A percentile compares a stretch with the other conserved stretches of the same genome.
phyloP scores from a whole-genome alignment of 30 jellyfish, hydroid and myxozoan species.

The Clytia hemisphaerica region DNA sequence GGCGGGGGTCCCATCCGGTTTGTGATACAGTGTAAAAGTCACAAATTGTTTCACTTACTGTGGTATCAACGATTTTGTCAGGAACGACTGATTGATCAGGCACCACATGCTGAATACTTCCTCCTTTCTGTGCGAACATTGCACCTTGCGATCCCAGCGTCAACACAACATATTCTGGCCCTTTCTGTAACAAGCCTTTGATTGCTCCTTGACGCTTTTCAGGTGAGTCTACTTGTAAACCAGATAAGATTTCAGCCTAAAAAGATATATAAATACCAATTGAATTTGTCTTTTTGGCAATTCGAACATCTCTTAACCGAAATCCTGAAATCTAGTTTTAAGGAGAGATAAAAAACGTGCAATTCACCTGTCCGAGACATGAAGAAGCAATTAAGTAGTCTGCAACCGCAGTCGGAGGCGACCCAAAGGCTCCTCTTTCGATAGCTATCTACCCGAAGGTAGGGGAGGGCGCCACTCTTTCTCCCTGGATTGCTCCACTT shows the following conservation, averaged over 20 bases:
- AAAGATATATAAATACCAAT: background rate
- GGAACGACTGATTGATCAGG: constrained; percentile 19
- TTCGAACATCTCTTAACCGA: background rate
- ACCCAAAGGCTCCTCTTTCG: no score
- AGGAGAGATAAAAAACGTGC: background rate
- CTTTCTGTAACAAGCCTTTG: constrained; percentile 23
- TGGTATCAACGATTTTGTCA: constrained; percentile 75
- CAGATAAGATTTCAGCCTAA: constrained; percentile 90
- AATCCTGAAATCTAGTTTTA: background rate
- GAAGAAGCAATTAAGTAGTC: no score
- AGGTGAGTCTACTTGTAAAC: constrained; percentile 28
- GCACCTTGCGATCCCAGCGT: constrained; percentile 96
- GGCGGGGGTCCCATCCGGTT: no score
- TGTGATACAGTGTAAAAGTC: no score
- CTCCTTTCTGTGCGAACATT: constrained; percentile 32
- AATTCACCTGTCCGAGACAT: background rate
- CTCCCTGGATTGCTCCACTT: no score
- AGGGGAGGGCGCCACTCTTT: no score
- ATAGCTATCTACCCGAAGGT: no score
- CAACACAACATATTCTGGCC: constrained; percentile 59
- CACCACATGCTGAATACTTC: constrained; percentile 26
- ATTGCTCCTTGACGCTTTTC: constrained; percentile 50
- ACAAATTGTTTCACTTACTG: no score
- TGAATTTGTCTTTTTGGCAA: background rate
- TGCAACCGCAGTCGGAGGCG: no score